phyloP scores from a whole-genome alignment of 2,888 invertebrate species.

The Molanna angustata region DNA sequence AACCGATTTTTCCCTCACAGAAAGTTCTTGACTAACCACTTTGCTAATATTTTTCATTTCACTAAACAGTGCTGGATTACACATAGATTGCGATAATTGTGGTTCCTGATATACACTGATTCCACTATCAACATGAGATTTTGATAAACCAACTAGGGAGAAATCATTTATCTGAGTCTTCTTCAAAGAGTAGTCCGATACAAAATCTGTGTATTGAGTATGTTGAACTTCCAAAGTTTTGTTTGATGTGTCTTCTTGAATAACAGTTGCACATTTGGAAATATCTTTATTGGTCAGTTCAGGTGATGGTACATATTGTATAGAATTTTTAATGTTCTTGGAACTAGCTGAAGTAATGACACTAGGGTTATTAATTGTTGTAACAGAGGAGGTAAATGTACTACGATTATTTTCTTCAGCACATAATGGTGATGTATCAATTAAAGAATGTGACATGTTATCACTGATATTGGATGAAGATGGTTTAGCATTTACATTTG shows the following conservation, averaged over 20 bases:
- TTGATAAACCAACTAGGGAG: constrained; percentile 15
- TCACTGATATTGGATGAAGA: not conserved
- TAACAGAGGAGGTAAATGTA: not conserved
- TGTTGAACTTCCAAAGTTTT: not conserved
- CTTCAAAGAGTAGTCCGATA: constrained; percentile 16
- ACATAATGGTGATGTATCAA: not conserved
- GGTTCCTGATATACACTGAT: constrained; percentile 5
- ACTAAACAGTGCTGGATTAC: constrained; percentile 4
- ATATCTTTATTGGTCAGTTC: not conserved
- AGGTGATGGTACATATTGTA: not conserved
- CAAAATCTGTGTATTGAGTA: constrained; percentile 15
- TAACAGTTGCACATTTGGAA: not conserved
- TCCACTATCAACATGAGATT: constrained; percentile 9
- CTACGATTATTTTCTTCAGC: constrained; percentile 6
- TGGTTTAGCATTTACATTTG: not conserved
- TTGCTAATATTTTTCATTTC: constrained; percentile 18
- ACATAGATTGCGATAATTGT: constrained; percentile 2
- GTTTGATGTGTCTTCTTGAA: not conserved
- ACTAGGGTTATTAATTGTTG: constrained; percentile 14
- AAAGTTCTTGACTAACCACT: constrained; percentile 11
- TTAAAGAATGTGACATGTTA: not conserved
- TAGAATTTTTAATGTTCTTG: constrained; percentile 3
- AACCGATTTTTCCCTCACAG: constrained; percentile 37
- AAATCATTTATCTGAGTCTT: constrained; percentile 19
- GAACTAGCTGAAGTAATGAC: constrained; percentile 13